Conservation (phyloP, 2,888 invertebrate genomes). For the Notodonta dromedarius region DNA sequence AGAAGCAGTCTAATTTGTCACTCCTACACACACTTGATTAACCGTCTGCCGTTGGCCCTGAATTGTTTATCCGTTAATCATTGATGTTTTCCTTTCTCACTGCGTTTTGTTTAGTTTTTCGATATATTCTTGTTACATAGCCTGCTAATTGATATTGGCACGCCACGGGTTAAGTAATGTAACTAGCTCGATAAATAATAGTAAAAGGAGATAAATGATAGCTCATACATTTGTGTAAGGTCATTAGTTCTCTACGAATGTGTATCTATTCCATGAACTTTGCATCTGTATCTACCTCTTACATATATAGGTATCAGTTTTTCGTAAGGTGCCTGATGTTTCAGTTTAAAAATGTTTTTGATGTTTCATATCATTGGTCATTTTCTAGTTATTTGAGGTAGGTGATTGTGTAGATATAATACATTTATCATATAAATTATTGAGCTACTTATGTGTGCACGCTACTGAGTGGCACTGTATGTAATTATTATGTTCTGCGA, state of each 20-base stretch:
- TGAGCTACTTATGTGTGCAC: neutral
- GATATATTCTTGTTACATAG: conserved; percentile 28
- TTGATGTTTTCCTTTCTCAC: conserved; percentile 25
- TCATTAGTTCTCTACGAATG: neutral
- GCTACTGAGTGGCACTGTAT: neutral
- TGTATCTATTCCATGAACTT: neutral
- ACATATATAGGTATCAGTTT: too few species aligned
- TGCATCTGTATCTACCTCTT: too few species aligned
- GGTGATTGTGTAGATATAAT: too few species aligned
- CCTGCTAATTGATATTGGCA: conserved; percentile 23
- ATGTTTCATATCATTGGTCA: too few species aligned
- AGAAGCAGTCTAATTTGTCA: conserved; percentile 58
- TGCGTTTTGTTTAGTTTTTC: conserved; percentile 15
- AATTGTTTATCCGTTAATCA: conserved; percentile 42
- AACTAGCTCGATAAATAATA: conserved; percentile 5
- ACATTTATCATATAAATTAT: neutral
- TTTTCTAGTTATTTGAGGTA: too few species aligned
- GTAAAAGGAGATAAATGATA: neutral
- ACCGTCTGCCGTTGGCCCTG: conserved; percentile 49
- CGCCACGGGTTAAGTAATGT: conserved; percentile 12
- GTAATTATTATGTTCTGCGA: conserved; percentile 3
- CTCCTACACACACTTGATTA: conserved; percentile 56
- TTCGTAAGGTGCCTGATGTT: too few species aligned
- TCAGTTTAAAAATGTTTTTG: too few species aligned
- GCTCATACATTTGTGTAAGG: neutral